phyloP scores from a whole-genome alignment of 35 echinoderm and acorn worm species.

The Chiridota heheva region DNA sequence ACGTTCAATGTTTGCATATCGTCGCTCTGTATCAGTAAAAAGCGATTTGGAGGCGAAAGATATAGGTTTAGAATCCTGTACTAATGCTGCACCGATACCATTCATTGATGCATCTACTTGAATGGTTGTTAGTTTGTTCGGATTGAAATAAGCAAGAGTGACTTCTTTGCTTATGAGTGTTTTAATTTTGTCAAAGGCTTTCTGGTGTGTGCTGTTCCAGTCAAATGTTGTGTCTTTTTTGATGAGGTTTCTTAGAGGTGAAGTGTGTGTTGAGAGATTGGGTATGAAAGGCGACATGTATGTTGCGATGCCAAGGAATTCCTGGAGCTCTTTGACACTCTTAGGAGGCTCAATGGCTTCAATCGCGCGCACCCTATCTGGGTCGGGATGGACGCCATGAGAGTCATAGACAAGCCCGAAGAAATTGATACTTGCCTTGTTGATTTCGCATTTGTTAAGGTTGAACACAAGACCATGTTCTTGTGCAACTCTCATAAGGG shows the following conservation, averaged over 20 bases:
- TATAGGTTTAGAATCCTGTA: conserved; percentile 63
- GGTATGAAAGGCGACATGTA: conserved; percentile 66
- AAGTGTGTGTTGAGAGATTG: conserved; percentile 36
- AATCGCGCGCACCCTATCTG: conserved; percentile 35
- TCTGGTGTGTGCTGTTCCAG: conserved; percentile 30
- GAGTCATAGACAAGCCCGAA: conserved; percentile 30
- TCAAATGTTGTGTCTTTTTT: conserved; percentile 30
- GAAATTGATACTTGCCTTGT: conserved; percentile 31
- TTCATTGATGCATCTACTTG: conserved; percentile 25
- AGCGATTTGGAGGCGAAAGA: conserved; percentile 37
- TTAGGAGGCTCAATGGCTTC: background rate
- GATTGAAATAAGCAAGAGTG: conserved; percentile 38
- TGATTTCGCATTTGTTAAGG: conserved; percentile 45
- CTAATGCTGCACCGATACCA: conserved; percentile 24
- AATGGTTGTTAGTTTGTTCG: conserved; percentile 10
- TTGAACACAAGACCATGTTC: conserved; percentile 45
- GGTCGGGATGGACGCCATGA: conserved; percentile 31
- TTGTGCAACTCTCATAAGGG: conserved; percentile 6
- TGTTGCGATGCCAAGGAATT: conserved; percentile 32
- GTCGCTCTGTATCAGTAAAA: conserved; percentile 35
- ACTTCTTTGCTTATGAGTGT: background rate
- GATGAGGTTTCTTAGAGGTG: conserved; percentile 22
- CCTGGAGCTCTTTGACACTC: conserved; percentile 16
- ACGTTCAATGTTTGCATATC: conserved; percentile 52
- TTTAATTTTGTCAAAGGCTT: conserved; percentile 45